Conservation (phyloP, 1,140 invertebrate genomes). For the Delia radicum region DNA sequence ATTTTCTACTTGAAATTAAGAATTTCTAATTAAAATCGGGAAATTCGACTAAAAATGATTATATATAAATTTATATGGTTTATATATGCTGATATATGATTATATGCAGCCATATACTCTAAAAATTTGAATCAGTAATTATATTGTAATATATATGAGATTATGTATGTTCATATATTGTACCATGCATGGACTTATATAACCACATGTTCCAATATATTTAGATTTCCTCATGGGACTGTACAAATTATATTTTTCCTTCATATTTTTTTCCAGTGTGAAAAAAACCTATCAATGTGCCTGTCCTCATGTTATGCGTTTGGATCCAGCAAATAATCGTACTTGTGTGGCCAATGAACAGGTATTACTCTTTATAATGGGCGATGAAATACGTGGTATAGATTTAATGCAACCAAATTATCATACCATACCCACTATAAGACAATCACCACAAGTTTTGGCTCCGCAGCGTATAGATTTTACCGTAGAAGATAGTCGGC, state of each 20-base stretch:
- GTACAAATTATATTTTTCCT: neutral
- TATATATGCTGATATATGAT: too few species aligned
- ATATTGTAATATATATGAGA: too few species aligned
- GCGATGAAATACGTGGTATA: slow-evolving; percentile 80
- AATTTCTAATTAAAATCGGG: too few species aligned
- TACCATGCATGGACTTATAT: too few species aligned
- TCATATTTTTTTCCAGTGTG: slow-evolving; percentile 50
- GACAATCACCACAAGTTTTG: slow-evolving; percentile 61
- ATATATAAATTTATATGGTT: too few species aligned
- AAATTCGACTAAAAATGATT: too few species aligned
- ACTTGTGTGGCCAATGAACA: slow-evolving; percentile 75
- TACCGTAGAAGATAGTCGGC: slow-evolving; percentile 63
- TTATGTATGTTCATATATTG: too few species aligned
- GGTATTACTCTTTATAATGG: slow-evolving; percentile 72
- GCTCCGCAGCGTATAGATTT: slow-evolving; percentile 71
- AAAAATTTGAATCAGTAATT: too few species aligned
- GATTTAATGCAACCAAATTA: slow-evolving; percentile 73
- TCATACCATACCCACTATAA: slow-evolving; percentile 77
- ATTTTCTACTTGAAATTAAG: too few species aligned
- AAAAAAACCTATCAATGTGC: slow-evolving; percentile 67
- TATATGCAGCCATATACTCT: too few species aligned
- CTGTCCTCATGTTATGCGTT: slow-evolving; percentile 77
- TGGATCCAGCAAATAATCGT: slow-evolving; percentile 62
- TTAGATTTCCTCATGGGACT: too few species aligned
- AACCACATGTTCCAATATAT: too few species aligned